Conservation (phyloP, 2,113 vertebrate species). For the Macroglossus sobrinus region DNA sequence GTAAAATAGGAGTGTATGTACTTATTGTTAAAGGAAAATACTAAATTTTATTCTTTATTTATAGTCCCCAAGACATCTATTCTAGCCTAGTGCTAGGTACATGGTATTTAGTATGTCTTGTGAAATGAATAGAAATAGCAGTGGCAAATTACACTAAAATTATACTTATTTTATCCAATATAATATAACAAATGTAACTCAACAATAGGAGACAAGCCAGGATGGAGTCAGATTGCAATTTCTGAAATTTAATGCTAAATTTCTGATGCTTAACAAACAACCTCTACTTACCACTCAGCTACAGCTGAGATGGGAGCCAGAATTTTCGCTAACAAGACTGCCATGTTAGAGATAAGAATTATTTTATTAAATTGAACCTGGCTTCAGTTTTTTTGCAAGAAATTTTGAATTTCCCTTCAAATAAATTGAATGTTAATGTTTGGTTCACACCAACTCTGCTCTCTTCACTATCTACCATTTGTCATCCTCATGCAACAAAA, state of each 20-base stretch:
- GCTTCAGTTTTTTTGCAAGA: background rate
- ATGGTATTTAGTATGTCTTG: background rate
- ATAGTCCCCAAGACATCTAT: background rate
- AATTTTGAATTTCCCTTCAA: background rate
- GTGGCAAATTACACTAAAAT: constrained; percentile 9
- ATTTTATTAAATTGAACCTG: background rate
- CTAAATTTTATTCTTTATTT: constrained; percentile 10
- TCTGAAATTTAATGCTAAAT: constrained; percentile 8
- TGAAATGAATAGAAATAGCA: constrained; percentile 38
- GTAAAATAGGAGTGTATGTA: background rate
- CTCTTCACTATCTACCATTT: background rate
- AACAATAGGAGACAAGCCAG: background rate
- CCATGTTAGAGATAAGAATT: background rate
- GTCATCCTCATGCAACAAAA: background rate
- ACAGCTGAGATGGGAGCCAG: background rate
- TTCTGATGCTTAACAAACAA: background rate
- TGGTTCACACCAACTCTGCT: background rate
- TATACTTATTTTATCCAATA: constrained; percentile 1
- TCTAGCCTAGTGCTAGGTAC: background rate
- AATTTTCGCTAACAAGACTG: background rate
- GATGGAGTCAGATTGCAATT: background rate
- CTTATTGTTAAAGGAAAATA: constrained; percentile 28
- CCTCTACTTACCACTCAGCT: background rate
- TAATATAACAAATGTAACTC: background rate
- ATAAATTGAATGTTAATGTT: constrained; percentile 3